Conservation (phyloP, 2,888 invertebrate species). For the Boloria selene region DNA sequence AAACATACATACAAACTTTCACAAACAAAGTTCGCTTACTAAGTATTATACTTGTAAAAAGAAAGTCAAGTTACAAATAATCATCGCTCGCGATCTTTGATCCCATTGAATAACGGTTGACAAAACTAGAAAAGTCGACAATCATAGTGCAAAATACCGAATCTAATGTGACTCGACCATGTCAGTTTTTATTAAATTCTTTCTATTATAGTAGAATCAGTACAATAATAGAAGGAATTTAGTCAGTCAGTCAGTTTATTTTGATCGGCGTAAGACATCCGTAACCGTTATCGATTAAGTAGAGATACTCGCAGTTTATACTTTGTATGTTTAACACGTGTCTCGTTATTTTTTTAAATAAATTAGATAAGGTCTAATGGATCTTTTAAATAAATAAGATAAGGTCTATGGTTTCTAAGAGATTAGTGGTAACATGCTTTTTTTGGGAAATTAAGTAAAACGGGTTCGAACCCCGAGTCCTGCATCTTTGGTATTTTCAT, state of each 20-base stretch:
- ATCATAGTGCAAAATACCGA: slow-evolving; percentile 12
- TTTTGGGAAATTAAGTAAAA: too few relatives aligned
- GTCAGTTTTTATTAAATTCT: slow-evolving; percentile 20
- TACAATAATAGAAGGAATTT: slow-evolving; percentile 1
- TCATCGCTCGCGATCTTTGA: too few relatives aligned
- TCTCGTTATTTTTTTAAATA: background rate
- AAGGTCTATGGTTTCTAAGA: too few relatives aligned
- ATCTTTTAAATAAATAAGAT: too few relatives aligned
- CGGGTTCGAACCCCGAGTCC: too few relatives aligned
- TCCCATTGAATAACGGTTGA: background rate
- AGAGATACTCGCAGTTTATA: background rate
- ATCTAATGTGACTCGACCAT: slow-evolving; percentile 14
- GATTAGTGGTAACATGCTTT: too few relatives aligned
- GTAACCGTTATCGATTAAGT: slow-evolving; percentile 25
- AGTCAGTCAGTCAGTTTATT: slow-evolving; percentile 7
- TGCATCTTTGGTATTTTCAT: too few relatives aligned
- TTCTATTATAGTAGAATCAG: slow-evolving; percentile 2
- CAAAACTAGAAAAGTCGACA: background rate
- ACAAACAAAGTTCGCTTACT: too few relatives aligned
- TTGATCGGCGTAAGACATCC: slow-evolving; percentile 53
- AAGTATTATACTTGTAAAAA: background rate
- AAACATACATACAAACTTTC: too few relatives aligned
- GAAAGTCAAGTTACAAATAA: background rate
- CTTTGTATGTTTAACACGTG: background rate
- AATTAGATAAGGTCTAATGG: too few relatives aligned